Evolutionary conservation across 2,113 vertebrate species (phyloP), one percentile per base, ranked within the genome.

Genomic region (Aythya baeri): DNA sequence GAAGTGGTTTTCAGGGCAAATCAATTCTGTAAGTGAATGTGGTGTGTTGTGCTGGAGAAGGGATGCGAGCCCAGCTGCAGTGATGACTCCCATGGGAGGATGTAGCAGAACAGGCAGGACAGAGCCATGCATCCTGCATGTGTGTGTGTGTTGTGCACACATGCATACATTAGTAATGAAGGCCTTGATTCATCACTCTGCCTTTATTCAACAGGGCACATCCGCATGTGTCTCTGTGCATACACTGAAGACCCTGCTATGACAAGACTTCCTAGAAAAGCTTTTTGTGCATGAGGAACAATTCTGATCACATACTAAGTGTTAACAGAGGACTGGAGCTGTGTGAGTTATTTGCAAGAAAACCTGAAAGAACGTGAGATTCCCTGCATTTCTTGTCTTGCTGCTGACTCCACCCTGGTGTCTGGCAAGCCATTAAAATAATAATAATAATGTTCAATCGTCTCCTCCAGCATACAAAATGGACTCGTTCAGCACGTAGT

Each of bases 1-100:
- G 90, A 96, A 97, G 89, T 94, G 77, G 77, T 93, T 96, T 96
- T 92, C 87, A 86, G 94, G 89, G 94, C 71, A 91, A 84, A 94
- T 96, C 89, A 93, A 63, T 96, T 89, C 89, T 86, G 74, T 54
- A 74, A 88, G 89, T 43, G 83, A 90, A 70, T 32, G 74, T 36
- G 38, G 71, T 2, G 0, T 0, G 0, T 58, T 86, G 78, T 86
- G 68, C 76, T 91, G 81, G 59, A 81, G 77, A 59, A 86, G 55
- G 62, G 62, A 79, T 9, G 3, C 23, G 55, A 93, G 36, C 76
- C 36, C 68, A 81, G 95, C 72, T 90, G 29, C 62, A 66, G 46
- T 13, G 62, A 90, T 2, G 34, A 50, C 31, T 89, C 76, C 55
- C 25, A 13, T 50, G 52, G 75, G 22, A 31, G 43, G 6, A 14